These are phyloP conservation scores for Lysiphlebus fabarum DNA, from an alignment of 1,140 invertebrate genomes.

Conservation along the genomic window DNA sequence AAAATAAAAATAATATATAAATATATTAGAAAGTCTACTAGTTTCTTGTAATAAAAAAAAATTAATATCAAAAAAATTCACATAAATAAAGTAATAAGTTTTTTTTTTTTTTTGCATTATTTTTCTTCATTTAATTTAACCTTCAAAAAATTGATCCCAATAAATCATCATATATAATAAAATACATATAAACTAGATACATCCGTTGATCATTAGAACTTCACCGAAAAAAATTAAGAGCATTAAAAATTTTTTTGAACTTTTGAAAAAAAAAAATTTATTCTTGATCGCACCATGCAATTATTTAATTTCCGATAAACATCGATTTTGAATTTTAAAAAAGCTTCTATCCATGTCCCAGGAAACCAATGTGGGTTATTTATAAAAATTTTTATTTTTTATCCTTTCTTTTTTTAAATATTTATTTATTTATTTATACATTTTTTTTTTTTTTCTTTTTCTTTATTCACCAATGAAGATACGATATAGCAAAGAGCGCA, in stretches of 20 bases:
- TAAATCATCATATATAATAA: too few relatives aligned
- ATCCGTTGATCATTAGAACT: too few relatives aligned
- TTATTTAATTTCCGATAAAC: slow-evolving; percentile 22
- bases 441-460: too few relatives aligned
- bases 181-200: too few relatives aligned
- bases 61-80: too few relatives aligned
- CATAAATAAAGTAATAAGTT: too few relatives aligned
- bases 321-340: slow-evolving; percentile 17
- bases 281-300: slow-evolving; percentile 11
- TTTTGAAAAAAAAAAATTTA: neutral
- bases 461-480: too few relatives aligned
- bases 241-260: slow-evolving; percentile 9
- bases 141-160: too few relatives aligned
- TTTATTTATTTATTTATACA: neutral
- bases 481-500: neutral
- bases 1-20: neutral
- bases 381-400: neutral
- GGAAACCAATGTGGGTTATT: neutral
- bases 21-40: too few relatives aligned
- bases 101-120: too few relatives aligned
- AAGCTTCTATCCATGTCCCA: slow-evolving; percentile 5
- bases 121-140: too few relatives aligned
- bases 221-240: neutral
- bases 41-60: too few relatives aligned
- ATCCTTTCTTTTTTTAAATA: slow-evolving; percentile 6